Evolutionary conservation across 2,888 invertebrate species (phyloP).

Genomic region (Suillia variegata): DNA sequence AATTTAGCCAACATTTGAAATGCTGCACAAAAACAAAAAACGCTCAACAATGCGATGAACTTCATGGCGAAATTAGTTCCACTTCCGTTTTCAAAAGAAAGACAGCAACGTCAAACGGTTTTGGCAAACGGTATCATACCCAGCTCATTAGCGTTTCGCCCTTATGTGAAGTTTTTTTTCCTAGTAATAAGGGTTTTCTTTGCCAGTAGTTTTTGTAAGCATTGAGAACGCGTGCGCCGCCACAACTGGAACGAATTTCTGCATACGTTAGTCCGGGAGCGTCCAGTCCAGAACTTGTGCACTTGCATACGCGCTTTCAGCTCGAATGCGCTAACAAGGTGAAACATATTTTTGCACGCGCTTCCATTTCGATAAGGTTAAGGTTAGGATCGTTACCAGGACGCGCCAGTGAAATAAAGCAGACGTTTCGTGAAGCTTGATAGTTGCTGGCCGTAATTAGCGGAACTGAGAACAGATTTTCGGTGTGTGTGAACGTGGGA

Average conservation of each 20-base stretch:
- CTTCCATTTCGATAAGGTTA: slow-evolving; percentile 32
- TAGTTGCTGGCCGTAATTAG: background rate
- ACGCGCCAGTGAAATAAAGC: background rate
- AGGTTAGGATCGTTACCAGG: too few species aligned
- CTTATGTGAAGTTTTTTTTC: background rate
- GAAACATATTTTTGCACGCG: slow-evolving; percentile 57
- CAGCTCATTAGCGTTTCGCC: slow-evolving; percentile 26
- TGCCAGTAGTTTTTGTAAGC: background rate
- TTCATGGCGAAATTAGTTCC: slow-evolving; percentile 7
- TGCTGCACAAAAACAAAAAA: slow-evolving; percentile 2
- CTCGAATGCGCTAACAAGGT: slow-evolving; percentile 54
- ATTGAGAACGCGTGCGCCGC: slow-evolving; percentile 9
- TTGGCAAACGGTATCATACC: slow-evolving; percentile 4
- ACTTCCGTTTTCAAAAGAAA: background rate
- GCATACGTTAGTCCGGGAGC: slow-evolving; percentile 20
- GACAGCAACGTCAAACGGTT: too few species aligned
- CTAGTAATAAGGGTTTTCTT: background rate
- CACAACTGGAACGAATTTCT: slow-evolving; percentile 47
- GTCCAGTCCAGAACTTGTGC: background rate
- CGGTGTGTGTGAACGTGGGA: too few species aligned
- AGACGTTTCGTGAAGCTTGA: too few species aligned
- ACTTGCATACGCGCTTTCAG: slow-evolving; percentile 33
- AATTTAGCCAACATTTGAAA: slow-evolving; percentile 39
- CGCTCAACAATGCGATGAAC: background rate
- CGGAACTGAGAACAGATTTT: background rate